Base-by-base conservation (phyloP, 1,140 invertebrate genomes). In the Stenopsyche tienmushanensis region DNA sequence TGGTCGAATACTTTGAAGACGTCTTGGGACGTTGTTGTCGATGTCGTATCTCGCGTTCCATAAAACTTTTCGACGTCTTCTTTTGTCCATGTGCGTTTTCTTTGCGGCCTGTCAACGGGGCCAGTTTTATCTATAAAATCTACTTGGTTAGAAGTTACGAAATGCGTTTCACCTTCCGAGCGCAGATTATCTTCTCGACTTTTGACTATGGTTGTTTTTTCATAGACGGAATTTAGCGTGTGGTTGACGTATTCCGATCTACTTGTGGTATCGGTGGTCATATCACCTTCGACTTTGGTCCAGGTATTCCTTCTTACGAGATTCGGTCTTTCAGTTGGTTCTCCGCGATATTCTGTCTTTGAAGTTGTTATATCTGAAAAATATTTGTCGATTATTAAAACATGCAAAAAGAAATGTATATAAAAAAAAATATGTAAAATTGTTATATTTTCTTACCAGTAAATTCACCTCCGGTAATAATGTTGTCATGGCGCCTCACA, bases 291-390 rank as follows among this genome's bases (percentile, higher is more conserved):
- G 34, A 88, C 76, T 77, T 91, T 91, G 0, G 88, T 92, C 82
- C 88, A 93, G 2, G 91, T 93, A 72, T 92, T 92, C 50, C 90
- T 84, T 70, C 91, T 80, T 54, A 90, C 85, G 44, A 89, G 83
- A 70, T 78, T 84, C 13, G 87, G 84, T 70, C 85, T 80, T 75
- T 90, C 86, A 18, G 80, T 80, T 64, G 83, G 77, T 74, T 85
- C 82, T 1, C 86, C 84, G 65, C 84, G 88, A 72, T 85, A 91
- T 69, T 88, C 87, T 57, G 82, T 75, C 71, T 85, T 85, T 21
- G 82, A 80, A 25, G 86, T 88, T 41, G 85, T 88, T 49, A 83
- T 76, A 78, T 83, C 86, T 88, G 74, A 72, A 83, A 34, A 34
- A 34, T 34, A 34, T 34, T 13, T 7, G 13, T 34, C 13, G 29